These are phyloP conservation scores for Pangasius mekongensis DNA, from an alignment of 2,797 vertebrate genomes.

Conservation along the genomic window DNA sequence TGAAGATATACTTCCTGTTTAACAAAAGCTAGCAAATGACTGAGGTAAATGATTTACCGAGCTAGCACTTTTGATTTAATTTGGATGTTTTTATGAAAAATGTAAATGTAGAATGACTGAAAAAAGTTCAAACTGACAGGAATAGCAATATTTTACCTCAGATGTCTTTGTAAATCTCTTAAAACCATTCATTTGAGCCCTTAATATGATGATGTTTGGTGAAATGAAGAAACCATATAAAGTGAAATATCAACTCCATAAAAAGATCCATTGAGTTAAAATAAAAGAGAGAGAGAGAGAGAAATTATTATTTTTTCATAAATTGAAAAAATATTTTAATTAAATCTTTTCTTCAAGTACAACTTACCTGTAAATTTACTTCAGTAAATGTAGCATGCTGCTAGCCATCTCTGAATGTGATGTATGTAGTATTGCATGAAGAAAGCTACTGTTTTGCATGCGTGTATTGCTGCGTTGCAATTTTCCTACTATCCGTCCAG, in stretches of 20 bases:
- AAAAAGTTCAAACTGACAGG: neutral
- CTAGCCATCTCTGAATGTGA: neutral
- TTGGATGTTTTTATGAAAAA: neutral
- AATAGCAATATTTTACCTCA: neutral
- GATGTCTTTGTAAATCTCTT: neutral
- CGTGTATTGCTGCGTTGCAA: neutral
- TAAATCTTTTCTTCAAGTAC: neutral
- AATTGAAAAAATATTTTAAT: neutral
- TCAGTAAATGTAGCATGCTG: neutral
- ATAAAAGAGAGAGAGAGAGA: no score
- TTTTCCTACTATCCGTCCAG: no score
- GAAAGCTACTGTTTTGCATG: neutral
- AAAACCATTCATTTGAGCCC: neutral
- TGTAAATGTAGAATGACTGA: neutral
- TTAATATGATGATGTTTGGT: no score
- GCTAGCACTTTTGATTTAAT: neutral
- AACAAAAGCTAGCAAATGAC: neutral
- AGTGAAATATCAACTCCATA: no score
- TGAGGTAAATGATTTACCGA: neutral
- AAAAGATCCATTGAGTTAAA: no score
- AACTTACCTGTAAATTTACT: neutral
- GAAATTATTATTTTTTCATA: neutral
- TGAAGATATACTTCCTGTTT: neutral
- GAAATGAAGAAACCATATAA: no score
- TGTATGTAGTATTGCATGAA: neutral